These are phyloP conservation scores for Andrena bicolor DNA, from an alignment of 2,888 invertebrate species.

Conservation along the genomic window DNA sequence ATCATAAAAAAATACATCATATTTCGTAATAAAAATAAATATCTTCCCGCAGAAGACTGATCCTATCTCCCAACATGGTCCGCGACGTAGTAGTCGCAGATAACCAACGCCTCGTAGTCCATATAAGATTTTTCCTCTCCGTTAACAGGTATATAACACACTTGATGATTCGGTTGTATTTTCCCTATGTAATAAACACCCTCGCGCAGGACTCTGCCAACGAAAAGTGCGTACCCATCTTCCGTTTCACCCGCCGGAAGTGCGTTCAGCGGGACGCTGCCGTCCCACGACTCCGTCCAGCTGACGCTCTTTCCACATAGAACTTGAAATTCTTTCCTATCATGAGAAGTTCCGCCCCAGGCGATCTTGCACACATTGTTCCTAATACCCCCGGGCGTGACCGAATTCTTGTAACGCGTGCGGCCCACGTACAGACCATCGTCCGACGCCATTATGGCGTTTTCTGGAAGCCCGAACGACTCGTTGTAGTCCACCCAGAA, in stretches of 20 bases:
- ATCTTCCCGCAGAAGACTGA: constrained; percentile 6
- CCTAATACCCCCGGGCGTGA: constrained; percentile 74
- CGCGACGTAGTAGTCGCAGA: constrained; percentile 65
- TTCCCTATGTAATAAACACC: constrained; percentile 77
- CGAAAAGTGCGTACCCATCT: constrained; percentile 76
- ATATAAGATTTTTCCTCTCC: constrained; percentile 73
- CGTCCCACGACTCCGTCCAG: constrained; percentile 78
- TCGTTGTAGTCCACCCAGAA: constrained; percentile 76
- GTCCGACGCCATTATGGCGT: constrained; percentile 72
- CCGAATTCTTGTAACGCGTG: constrained; percentile 67
- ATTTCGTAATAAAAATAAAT: constrained; percentile 55
- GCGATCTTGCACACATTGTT: constrained; percentile 66
- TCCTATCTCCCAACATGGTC: constrained; percentile 76
- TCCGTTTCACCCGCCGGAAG: constrained; percentile 79
- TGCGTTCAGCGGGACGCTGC: constrained; percentile 79
- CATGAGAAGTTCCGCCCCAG: constrained; percentile 73
- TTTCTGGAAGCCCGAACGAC: constrained; percentile 69
- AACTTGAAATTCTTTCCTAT: constrained; percentile 75
- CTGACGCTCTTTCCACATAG: constrained; percentile 75
- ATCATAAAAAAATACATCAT: constrained; percentile 43
- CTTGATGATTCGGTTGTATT: constrained; percentile 79
- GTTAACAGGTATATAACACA: constrained; percentile 77
- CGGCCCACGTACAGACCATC: constrained; percentile 76
- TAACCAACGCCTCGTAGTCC: constrained; percentile 81
- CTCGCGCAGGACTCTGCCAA: constrained; percentile 77